phyloP scores from a whole-genome alignment of 2,888 invertebrate species.

The Phyllotreta cruciferae region DNA sequence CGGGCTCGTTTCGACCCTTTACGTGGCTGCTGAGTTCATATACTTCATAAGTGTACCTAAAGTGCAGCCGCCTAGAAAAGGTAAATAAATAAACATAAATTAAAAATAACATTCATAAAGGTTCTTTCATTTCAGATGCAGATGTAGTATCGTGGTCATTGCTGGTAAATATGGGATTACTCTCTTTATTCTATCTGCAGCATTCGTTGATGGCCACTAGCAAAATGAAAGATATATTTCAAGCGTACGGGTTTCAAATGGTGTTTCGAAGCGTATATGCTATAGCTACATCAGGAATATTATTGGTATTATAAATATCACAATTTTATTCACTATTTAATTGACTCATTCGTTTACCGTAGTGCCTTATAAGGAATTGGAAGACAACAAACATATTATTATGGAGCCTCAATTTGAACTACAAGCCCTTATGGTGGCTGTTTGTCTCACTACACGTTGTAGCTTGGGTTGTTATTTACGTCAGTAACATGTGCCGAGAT shows the following conservation, averaged over 20 bases:
- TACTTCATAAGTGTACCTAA: conserved; percentile 64
- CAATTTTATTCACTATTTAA: conserved; percentile 12
- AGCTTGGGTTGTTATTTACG: conserved; percentile 67
- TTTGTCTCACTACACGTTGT: conserved; percentile 62
- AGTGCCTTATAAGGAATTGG: conserved; percentile 65
- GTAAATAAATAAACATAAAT: conserved; percentile 15
- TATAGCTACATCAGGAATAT: conserved; percentile 59
- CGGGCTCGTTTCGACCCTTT: conserved; percentile 63
- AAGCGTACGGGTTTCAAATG: conserved; percentile 58
- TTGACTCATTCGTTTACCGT: conserved; percentile 35
- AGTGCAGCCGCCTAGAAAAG: conserved; percentile 36
- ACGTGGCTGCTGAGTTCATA: conserved; percentile 63
- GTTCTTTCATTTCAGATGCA: conserved; percentile 38
- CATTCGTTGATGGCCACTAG: conserved; percentile 66
- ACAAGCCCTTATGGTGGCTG: conserved; percentile 61
- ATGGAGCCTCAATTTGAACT: conserved; percentile 65
- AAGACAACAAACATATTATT: conserved; percentile 61
- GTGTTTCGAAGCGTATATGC: conserved; percentile 62
- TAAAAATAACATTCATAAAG: conserved; percentile 41
- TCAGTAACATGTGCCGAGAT: conserved; percentile 69
- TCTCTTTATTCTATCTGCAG: conserved; percentile 65
- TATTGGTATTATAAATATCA: conserved; percentile 56
- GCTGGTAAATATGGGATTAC: conserved; percentile 60
- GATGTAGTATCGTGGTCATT: conserved; percentile 59
- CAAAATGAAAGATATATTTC: conserved; percentile 59